Base-by-base conservation (phyloP, 2,113 vertebrate species). In the Camelus dromedarius region DNA sequence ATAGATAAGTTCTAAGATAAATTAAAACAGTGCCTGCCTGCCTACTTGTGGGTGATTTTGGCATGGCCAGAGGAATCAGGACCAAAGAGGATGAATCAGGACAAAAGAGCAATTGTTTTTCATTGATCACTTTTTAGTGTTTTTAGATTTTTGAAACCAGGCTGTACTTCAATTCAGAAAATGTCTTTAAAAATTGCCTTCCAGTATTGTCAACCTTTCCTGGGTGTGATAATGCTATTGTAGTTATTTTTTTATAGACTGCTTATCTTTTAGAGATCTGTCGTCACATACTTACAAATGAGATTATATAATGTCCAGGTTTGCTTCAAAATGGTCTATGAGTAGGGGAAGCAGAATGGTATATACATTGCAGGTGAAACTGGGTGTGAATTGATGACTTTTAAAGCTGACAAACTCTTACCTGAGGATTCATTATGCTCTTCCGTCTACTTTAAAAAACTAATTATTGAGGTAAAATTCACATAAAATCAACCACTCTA, bases 221-320 rank as follows among this genome's bases (percentile, higher is more conserved):
- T 67, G 77, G 35, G 28, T 50, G 5, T 67, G 46, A 70, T 35
- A 52, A 79, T 52, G 62, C 28, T 50, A 54, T 69, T 13, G 11
- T 42, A n/a, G 5, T 30, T 18, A 6, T 32, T 83, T 48, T 62
- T 94, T 72, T 28, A 77, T 50, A 70, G 56, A 67, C 67, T 84
- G n/a, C 8, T 54, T 70, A n/a, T 30, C 66, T 81, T 82, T 73
- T 88, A 58, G 58, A 64, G 26, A 50, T 20, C 42, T 13, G 75
- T 18, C 66, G 20, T 48, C 50, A 92, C 90, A 79, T 77, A 94
- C 87, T 79, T 83, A 72, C 19, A 48, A 52, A 79, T 87, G 32
- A 92, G 90, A 60, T 80, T 28, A 52, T 46, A 48, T n/a, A 28
- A 72, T 58, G 28, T 86, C 24, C 22, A 14, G 13, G 46, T 72